These are phyloP conservation scores for Nestor notabilis DNA, from an alignment of 2,113 vertebrate species.

Conservation along the genomic window DNA sequence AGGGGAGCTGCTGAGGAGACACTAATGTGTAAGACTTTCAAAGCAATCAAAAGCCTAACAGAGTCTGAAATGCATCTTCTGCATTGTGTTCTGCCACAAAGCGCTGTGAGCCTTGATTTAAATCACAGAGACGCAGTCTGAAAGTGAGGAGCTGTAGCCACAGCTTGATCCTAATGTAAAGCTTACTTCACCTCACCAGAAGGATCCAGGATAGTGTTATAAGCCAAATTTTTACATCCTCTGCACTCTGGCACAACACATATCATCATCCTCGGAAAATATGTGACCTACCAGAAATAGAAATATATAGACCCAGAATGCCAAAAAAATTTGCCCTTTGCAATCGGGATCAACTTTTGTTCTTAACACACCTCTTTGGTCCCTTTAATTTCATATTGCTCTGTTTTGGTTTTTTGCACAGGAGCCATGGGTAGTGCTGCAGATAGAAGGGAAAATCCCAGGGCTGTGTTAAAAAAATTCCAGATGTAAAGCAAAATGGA, in stretches of 20 bases:
- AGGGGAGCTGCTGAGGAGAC: not conserved
- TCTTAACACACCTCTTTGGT: not conserved
- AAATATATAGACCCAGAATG: not conserved
- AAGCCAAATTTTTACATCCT: not conserved
- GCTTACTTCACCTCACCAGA: not conserved
- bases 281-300: not conserved
- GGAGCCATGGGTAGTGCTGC: constrained; percentile 20
- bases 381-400: constrained; percentile 21
- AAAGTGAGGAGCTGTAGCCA: not conserved
- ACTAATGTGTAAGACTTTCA: not conserved
- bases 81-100: not conserved
- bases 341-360: not conserved
- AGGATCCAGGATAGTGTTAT: not conserved
- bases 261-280: not conserved
- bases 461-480: constrained; percentile 37
- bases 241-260: not conserved
- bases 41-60: not conserved
- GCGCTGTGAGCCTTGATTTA: not conserved
- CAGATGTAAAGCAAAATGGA: constrained; percentile 65
- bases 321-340: not conserved
- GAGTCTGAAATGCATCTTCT: not conserved
- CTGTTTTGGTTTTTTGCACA: not conserved
- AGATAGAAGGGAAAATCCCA: constrained; percentile 31
- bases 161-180: not conserved
- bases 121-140: not conserved